These are phyloP conservation scores for Spheniscus mendiculus DNA, from an alignment of 2,113 vertebrate genomes.

Conservation along the genomic window DNA sequence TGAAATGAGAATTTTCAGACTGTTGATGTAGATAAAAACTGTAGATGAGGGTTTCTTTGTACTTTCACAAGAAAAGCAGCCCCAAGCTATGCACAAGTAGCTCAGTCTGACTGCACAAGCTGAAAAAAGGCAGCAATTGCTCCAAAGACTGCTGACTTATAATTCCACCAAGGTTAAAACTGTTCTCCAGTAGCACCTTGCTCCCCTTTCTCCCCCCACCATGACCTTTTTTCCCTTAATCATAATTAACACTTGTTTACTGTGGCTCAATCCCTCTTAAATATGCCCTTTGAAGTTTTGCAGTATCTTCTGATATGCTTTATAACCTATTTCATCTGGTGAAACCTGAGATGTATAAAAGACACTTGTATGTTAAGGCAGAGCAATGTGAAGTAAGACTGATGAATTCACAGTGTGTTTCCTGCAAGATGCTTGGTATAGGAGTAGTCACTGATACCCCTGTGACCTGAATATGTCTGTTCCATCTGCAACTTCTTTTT, in stretches of 20 bases:
- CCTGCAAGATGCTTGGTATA: not conserved
- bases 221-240: not conserved
- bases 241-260: not conserved
- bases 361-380: not conserved
- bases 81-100: not conserved
- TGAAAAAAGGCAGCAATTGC: not conserved
- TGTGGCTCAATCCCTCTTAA: not conserved
- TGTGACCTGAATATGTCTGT: not conserved
- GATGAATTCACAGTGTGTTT: not conserved
- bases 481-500: not conserved
- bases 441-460: not conserved
- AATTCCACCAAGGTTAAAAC: not conserved
- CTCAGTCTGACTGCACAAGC: not conserved
- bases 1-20: not conserved
- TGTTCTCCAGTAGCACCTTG: not conserved
- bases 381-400: not conserved
- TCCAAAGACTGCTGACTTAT: not conserved
- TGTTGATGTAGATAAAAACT: not conserved
- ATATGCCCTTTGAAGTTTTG: not conserved
- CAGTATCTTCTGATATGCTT: not conserved
- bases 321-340: not conserved
- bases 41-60: constrained; percentile 9
- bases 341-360: not conserved
- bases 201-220: not conserved
- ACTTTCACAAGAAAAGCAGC: not conserved